phyloP scores from a whole-genome alignment of 2,888 invertebrate genomes.

The Xestoiulus laeticollis region DNA sequence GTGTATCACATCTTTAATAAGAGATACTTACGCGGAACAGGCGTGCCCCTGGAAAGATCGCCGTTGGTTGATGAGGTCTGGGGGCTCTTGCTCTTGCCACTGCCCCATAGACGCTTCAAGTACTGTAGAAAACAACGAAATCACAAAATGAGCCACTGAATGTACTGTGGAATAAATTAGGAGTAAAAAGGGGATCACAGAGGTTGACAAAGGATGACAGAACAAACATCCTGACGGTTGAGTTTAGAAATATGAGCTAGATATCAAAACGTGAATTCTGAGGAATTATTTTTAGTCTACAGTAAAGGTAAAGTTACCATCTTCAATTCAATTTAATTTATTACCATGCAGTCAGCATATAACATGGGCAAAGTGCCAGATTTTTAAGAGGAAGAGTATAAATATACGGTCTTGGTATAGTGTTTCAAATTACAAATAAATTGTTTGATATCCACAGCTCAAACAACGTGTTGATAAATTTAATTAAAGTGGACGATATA shows the following conservation, averaged over 20 bases:
- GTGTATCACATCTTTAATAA: no score
- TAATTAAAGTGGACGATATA: no score
- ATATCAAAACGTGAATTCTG: not conserved
- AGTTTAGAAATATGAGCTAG: not conserved
- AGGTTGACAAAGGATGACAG: not conserved
- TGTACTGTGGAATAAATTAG: not conserved
- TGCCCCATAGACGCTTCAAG: conserved; percentile 55
- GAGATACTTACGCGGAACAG: conserved; percentile 47
- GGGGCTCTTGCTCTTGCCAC: conserved; percentile 55
- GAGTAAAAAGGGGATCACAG: not conserved
- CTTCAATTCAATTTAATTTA: no score
- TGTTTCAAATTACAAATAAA: no score
- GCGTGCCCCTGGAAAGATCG: conserved; percentile 49
- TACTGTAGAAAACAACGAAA: conserved; percentile 47
- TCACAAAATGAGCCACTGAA: not conserved
- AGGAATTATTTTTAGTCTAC: no score
- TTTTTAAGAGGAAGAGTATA: no score
- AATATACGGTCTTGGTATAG: no score
- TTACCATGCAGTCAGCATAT: no score
- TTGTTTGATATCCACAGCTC: no score
- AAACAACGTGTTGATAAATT: no score
- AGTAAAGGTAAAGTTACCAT: no score
- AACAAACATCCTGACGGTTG: not conserved
- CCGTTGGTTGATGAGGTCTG: conserved; percentile 55
- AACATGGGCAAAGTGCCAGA: no score